phyloP scores from a whole-genome alignment of 2,888 invertebrate genomes.

The Oegoconia quadripuncta region DNA sequence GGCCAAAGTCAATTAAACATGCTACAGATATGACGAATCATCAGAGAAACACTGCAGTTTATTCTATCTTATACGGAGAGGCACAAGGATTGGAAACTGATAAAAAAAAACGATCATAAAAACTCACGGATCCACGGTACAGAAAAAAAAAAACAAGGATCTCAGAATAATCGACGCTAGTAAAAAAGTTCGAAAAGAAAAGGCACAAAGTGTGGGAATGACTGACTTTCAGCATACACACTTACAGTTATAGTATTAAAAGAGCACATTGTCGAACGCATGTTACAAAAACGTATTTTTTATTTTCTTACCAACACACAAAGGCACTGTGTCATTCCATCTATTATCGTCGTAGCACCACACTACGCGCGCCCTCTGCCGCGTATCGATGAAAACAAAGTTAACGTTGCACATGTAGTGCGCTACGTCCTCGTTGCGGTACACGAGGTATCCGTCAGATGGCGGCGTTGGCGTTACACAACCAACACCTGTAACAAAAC shows the following conservation, averaged over 20 bases:
- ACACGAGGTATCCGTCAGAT: conserved; percentile 83
- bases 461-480: conserved; percentile 83
- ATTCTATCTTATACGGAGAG: no score
- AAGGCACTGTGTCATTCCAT: conserved; percentile 82
- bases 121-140: neutral
- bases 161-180: no score
- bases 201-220: no score
- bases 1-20: no score
- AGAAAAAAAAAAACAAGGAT: neutral
- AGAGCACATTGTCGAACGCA: no score
- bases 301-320: conserved; percentile 81
- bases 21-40: no score
- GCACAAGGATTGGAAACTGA: no score
- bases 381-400: conserved; percentile 84
- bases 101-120: neutral
- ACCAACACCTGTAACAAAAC: conserved; percentile 77
- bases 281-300: no score
- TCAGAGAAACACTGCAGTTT: no score
- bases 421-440: conserved; percentile 81
- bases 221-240: no score
- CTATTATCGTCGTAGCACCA: conserved; percentile 82
- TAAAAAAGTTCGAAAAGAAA: no score
- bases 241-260: no score
- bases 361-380: conserved; percentile 78
- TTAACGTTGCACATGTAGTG: conserved; percentile 85